Evolutionary conservation across 2,888 invertebrate species (phyloP).

Genomic region (Baccha elongata): DNA sequence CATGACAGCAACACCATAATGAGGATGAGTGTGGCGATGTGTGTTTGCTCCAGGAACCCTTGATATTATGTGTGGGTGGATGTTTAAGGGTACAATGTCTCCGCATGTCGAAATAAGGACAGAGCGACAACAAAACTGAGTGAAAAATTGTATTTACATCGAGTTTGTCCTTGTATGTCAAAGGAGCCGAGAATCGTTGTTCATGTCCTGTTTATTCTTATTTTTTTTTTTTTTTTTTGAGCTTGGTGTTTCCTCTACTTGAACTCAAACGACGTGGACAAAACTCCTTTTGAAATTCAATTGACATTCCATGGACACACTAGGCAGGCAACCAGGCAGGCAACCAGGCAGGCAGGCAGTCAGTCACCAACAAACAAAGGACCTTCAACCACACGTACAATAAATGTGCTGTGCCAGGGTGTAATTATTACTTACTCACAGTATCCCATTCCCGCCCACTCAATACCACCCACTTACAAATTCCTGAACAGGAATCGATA

Average conservation of each 20-base stretch:
- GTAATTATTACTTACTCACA: constrained; percentile 55
- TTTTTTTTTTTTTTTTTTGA: constrained; percentile 4
- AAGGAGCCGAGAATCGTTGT: constrained; percentile 46
- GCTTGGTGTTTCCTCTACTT: constrained; percentile 26
- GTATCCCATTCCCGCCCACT: not conserved
- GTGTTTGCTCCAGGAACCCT: constrained; percentile 36
- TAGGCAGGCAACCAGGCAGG: not conserved
- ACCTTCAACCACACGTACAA: constrained; percentile 15
- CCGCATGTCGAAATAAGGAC: not conserved
- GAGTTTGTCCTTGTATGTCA: constrained; percentile 40
- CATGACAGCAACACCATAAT: constrained; percentile 13
- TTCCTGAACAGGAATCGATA: constrained; percentile 10
- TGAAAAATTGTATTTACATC: constrained; percentile 45
- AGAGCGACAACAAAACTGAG: not conserved
- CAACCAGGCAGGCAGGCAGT: not conserved
- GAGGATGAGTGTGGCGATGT: constrained; percentile 21
- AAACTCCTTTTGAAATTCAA: constrained; percentile 62
- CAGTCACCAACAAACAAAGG: constrained; percentile 29
- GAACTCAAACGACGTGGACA: constrained; percentile 33
- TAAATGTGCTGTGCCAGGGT: constrained; percentile 22
- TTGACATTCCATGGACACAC: constrained; percentile 64
- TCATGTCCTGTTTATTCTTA: constrained; percentile 34
- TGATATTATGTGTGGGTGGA: constrained; percentile 20
- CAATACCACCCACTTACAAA: not conserved
- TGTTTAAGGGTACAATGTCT: constrained; percentile 20